Evolutionary conservation across 2,113 vertebrate genomes (phyloP).

Genomic region (Phainopepla nitens): DNA sequence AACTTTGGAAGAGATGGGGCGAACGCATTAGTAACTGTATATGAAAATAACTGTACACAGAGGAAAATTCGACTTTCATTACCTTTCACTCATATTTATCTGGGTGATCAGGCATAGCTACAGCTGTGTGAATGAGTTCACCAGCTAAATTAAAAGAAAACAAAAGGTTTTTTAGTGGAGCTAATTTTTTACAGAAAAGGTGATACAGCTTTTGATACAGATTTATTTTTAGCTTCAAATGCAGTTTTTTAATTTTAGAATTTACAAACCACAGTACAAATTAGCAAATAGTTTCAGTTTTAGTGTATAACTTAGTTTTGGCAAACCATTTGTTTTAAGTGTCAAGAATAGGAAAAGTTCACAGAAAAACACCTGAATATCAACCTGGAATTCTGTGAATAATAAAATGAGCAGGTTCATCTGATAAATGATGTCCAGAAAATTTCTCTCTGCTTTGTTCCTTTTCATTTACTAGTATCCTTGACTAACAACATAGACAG

Average conservation of each 20-base stretch:
- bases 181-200: not conserved
- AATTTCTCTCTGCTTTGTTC: not conserved
- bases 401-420: not conserved
- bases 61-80: not conserved
- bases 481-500: not conserved
- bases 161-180: not conserved
- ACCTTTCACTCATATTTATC: not conserved
- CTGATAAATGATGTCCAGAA: not conserved
- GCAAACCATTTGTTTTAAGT: not conserved
- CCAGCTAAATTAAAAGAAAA: constrained; percentile 3
- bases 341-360: not conserved
- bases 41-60: not conserved
- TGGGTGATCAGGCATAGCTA: not conserved
- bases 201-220: not conserved
- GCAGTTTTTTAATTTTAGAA: not conserved
- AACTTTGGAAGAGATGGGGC: not conserved
- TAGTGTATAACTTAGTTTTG: not conserved
- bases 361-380: not conserved
- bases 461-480: not conserved
- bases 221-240: not conserved
- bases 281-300: not conserved
- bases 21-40: not conserved
- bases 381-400: not conserved
- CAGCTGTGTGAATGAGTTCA: constrained; percentile 1
- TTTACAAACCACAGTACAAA: not conserved